Conservation (phyloP, 1,140 invertebrate species). For the Amphibalanus amphitrite region DNA sequence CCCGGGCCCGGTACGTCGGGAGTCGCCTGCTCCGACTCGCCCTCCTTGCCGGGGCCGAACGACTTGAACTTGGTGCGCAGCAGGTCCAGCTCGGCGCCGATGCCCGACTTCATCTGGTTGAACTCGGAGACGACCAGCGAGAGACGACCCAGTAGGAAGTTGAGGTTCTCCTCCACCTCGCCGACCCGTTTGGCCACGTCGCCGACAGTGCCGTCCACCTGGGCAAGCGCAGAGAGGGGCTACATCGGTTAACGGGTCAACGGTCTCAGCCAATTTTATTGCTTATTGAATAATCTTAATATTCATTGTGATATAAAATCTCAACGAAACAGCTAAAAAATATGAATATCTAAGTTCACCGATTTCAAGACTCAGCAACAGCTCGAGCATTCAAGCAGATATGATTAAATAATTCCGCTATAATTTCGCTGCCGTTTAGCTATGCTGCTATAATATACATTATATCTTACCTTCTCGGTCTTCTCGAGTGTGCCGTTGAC, state of each 20-base stretch:
- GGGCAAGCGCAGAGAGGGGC: no score
- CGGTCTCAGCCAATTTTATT: no score
- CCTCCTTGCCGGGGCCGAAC: not conserved
- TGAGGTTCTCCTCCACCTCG: conserved; percentile 67
- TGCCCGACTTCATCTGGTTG: conserved; percentile 48
- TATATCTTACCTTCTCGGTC: conserved; percentile 35
- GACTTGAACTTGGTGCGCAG: conserved; percentile 7
- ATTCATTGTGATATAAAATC: no score
- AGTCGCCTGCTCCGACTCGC: not conserved
- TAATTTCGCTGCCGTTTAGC: no score
- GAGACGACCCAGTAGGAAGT: conserved; percentile 59
- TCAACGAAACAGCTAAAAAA: no score
- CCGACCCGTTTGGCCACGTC: conserved; percentile 54
- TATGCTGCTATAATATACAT: no score
- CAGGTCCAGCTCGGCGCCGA: conserved; percentile 16
- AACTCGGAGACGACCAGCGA: conserved; percentile 71
- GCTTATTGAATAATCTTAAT: no score
- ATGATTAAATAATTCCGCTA: no score
- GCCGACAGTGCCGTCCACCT: conserved; percentile 18
- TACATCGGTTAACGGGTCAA: no score
- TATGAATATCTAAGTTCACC: no score
- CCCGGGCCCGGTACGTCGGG: not conserved
- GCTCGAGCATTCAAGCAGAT: no score
- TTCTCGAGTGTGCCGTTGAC: conserved; percentile 63
- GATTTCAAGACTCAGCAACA: no score